phyloP scores from a whole-genome alignment of 2,113 vertebrate species.

The Gavia stellata region DNA sequence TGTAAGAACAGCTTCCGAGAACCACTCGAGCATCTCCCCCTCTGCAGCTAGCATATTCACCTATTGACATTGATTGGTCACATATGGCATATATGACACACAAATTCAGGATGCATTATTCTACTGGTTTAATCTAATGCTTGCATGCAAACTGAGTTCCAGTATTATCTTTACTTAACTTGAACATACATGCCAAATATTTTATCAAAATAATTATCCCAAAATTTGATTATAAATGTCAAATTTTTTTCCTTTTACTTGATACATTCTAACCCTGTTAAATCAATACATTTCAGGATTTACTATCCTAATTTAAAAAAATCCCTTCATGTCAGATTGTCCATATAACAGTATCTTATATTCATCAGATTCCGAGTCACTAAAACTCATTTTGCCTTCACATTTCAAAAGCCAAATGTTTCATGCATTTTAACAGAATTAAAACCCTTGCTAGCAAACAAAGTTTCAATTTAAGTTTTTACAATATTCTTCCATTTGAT shows the following conservation, averaged over 20 bases:
- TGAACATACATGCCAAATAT: background rate
- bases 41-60: background rate
- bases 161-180: background rate
- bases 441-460: background rate
- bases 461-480: background rate
- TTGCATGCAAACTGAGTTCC: background rate
- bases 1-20: background rate
- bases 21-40: background rate
- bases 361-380: background rate
- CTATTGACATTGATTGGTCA: too few relatives aligned
- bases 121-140: background rate
- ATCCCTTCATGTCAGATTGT: background rate
- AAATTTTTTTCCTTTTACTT: background rate
- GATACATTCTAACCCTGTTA: background rate
- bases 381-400: background rate
- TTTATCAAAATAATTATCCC: background rate
- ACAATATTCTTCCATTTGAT: background rate
- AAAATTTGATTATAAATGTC: background rate
- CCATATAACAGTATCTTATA: background rate
- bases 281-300: background rate
- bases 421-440: background rate
- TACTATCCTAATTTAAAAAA: background rate
- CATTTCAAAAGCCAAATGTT: background rate
- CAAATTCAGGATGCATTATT: background rate
- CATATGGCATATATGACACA: background rate